Evolutionary conservation across 1,140 invertebrate genomes (phyloP).

Genomic region (Drosophila oshimai): DNA sequence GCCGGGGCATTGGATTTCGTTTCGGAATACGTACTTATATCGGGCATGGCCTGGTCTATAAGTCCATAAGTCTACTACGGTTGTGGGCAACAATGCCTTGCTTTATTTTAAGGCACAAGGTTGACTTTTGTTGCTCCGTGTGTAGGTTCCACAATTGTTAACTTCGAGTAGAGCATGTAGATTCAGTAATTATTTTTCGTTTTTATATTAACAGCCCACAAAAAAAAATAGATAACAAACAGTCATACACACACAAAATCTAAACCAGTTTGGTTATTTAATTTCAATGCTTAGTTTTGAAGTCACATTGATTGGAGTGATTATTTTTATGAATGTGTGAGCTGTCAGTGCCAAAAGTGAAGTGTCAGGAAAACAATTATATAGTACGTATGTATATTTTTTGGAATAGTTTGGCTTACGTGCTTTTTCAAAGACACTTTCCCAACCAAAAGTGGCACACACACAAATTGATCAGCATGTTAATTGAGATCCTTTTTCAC

Average conservation of each 20-base stretch:
- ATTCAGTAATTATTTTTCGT: conserved; percentile 71
- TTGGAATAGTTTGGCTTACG: not conserved
- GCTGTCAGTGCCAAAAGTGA: conserved; percentile 6
- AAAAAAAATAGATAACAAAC: conserved; percentile 30
- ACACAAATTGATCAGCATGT: not conserved
- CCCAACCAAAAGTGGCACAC: not conserved
- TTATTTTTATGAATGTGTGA: conserved; percentile 53
- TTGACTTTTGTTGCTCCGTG: conserved; percentile 59
- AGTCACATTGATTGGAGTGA: conserved; percentile 69
- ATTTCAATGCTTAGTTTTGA: conserved; percentile 70
- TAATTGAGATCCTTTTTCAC: not conserved
- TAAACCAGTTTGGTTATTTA: conserved; percentile 71
- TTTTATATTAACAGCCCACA: conserved; percentile 59
- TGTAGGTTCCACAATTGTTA: conserved; percentile 71
- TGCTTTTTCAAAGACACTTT: not conserved
- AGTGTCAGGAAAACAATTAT: conserved; percentile 4
- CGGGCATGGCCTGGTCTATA: conserved; percentile 35
- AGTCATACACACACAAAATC: conserved; percentile 16
- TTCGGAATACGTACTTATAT: conserved; percentile 24
- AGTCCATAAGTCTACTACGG: conserved; percentile 2
- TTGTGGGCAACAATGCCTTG: conserved; percentile 64
- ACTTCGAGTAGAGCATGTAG: conserved; percentile 49
- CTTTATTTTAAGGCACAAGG: conserved; percentile 78
- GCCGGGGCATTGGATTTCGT: conserved; percentile 6
- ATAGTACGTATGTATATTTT: too few relatives aligned